Evolutionary conservation across 2,888 invertebrate species (phyloP).

Genomic region (Diarsia brunnea): DNA sequence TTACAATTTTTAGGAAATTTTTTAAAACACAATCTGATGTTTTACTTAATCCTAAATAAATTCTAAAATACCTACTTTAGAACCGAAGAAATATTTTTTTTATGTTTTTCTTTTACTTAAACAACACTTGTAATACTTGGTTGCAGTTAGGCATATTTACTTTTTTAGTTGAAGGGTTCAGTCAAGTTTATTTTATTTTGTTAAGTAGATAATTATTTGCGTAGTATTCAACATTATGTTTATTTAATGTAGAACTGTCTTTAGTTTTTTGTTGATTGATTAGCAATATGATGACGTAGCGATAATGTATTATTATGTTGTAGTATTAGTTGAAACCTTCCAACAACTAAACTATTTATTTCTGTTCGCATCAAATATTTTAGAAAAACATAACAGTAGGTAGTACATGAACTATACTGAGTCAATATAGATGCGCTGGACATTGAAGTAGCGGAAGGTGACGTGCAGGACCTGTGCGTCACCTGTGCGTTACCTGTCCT

Average conservation of each 20-base stretch:
- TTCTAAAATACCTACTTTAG: neutral
- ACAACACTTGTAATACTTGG: neutral
- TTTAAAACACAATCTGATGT: neutral
- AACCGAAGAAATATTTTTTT: neutral
- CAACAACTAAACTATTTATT: neutral
- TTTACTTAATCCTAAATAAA: too few relatives aligned
- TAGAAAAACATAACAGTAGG: neutral
- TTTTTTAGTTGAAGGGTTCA: neutral
- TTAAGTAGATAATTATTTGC: neutral
- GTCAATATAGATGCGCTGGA: conserved; percentile 2
- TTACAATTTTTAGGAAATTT: neutral
- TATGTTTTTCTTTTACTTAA: neutral
- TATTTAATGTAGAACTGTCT: conserved; percentile 3
- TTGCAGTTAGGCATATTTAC: neutral
- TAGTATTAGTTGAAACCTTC: conserved; percentile 3
- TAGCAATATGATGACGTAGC: conserved; percentile 2
- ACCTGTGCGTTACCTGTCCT: too few relatives aligned
- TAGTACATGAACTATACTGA: neutral
- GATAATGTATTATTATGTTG: conserved; percentile 16
- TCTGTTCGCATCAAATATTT: too few relatives aligned
- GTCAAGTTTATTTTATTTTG: neutral
- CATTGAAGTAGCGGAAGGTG: too few relatives aligned
- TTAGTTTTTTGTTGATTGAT: conserved; percentile 11
- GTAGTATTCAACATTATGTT: conserved; percentile 7
- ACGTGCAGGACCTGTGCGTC: too few relatives aligned